phyloP scores from a whole-genome alignment of 2,888 invertebrate genomes.

The Oconnorella tubifera region DNA sequence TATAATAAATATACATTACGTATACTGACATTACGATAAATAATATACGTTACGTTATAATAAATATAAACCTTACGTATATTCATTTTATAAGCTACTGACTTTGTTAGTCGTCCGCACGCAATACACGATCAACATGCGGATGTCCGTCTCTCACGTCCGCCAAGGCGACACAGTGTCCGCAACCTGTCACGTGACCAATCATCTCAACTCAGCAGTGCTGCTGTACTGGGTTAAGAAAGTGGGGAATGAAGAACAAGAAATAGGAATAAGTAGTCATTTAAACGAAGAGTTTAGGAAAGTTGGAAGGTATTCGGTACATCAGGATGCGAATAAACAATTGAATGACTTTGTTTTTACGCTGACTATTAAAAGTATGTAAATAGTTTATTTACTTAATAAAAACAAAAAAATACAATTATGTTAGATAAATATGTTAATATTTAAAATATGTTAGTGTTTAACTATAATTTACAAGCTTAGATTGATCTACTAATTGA shows the following conservation, averaged over 20 bases:
- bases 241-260: constrained; percentile 17
- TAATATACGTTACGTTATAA: too few species aligned
- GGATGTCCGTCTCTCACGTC: constrained; percentile 1
- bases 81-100: too few species aligned
- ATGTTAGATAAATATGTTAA: too few species aligned
- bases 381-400: too few species aligned
- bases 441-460: too few species aligned
- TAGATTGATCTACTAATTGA: too few species aligned
- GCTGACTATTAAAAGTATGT: constrained; percentile 14
- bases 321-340: neutral
- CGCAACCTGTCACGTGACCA: constrained; percentile 28
- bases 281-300: constrained; percentile 25
- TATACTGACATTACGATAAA: too few species aligned
- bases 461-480: too few species aligned
- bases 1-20: too few species aligned
- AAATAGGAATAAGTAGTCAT: constrained; percentile 27
- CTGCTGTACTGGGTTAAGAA: constrained; percentile 24
- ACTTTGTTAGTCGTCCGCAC: too few species aligned
- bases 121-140: constrained; percentile 19
- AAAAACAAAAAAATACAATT: too few species aligned
- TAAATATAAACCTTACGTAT: too few species aligned
- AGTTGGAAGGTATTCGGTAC: constrained; percentile 20
- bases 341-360: constrained; percentile 6
- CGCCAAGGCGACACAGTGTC: constrained; percentile 18
- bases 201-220: constrained; percentile 9